These are phyloP conservation scores for Centropus bengalensis DNA, from an alignment of 2,113 vertebrate genomes.

Conservation along the genomic window DNA sequence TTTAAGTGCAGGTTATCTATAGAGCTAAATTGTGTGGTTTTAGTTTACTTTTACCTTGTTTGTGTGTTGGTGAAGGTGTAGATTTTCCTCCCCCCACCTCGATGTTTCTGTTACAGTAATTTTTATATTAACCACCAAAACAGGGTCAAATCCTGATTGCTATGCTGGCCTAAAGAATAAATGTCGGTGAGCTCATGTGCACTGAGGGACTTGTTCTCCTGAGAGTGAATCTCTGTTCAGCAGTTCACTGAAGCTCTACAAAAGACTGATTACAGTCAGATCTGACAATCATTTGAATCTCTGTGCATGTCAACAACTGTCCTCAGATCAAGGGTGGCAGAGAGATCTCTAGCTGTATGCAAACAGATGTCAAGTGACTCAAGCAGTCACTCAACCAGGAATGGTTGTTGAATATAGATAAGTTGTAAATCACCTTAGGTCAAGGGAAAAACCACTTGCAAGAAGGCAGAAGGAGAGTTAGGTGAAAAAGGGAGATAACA, in stretches of 20 bases:
- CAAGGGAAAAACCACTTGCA: neutral
- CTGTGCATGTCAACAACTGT: conserved; percentile 34
- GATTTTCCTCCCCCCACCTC: neutral
- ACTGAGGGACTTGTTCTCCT: neutral
- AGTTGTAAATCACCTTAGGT: conserved; percentile 29
- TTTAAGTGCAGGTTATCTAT: neutral
- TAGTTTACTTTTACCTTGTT: neutral
- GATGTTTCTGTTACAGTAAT: neutral
- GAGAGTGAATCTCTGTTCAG: neutral
- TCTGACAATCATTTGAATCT: conserved; percentile 39
- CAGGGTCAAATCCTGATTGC: neutral
- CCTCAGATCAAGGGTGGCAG: conserved; percentile 14
- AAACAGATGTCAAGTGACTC: conserved; percentile 37
- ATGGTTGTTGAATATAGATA: conserved; percentile 13
- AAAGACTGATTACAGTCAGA: neutral
- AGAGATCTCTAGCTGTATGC: neutral
- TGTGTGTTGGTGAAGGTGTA: neutral
- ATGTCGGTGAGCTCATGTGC: neutral
- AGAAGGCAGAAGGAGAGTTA: neutral
- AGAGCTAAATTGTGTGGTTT: rapidly evolving
- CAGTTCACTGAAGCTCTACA: conserved; percentile 7
- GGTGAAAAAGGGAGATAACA: conserved; percentile 1
- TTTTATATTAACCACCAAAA: neutral
- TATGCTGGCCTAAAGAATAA: neutral
- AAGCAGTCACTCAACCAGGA: neutral